Base-by-base conservation (phyloP, 1,140 invertebrate genomes). In the Bicyclus anynana region DNA sequence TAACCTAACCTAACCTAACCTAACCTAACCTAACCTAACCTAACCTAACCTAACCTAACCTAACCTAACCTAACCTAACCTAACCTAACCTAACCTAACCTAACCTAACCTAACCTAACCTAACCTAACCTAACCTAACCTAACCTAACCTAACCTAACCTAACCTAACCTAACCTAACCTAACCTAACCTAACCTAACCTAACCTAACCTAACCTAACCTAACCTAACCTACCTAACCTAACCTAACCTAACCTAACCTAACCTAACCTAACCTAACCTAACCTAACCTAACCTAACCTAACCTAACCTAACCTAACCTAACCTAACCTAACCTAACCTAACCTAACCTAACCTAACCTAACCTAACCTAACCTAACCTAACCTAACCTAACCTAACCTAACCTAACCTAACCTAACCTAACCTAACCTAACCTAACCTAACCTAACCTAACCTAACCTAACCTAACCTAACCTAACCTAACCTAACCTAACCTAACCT, bases 141-240 rank as follows among this genome's bases (percentile, higher is more conserved):
- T 14, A 42, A 42, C 38, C 38, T 42, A 42, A 42, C 38, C 16
- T 13, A 42, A 12, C 44, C 38, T 42, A 42, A 42, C 38, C 38
- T 42, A 42, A 42, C 38, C 38, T 42, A 42, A 42, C 38, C 38
- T 42, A 42, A 42, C 38, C 38, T 26, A 42, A 42, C 38, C 38
- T 42, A 42, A 42, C 38, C 17, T 26, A 26, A 26, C 23, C 23
- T 26, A 26, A 42, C 13, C 38, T 42, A 42, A 42, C 38, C 38
- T 42, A 42, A 42, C 38, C 38, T 42, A 14, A 42, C 38, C 38
- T 42, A 42, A 42, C 38, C 38, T 42, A 42, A 42, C 13, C 38
- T 42, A 42, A 42, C 38, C 38, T 18, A 17, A 42, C 38, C 38
- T 42, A 42, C 7, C 38, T 42, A 42, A 42, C 7, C 38, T 14